Evolutionary conservation across 2,888 invertebrate genomes (phyloP).

Genomic region (Malacosoma neustria): DNA sequence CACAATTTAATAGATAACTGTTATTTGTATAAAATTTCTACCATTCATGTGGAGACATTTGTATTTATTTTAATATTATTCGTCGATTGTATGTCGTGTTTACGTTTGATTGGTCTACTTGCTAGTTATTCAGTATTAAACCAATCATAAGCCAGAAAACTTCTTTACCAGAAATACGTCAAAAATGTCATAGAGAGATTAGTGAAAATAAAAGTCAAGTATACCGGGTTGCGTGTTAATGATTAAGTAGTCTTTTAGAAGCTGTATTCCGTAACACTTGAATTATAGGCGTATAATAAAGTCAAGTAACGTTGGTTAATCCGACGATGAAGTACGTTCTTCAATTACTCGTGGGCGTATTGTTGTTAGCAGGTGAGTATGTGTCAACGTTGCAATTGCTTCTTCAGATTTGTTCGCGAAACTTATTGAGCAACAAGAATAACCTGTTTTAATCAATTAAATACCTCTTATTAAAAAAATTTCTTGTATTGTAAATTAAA

Average conservation of each 20-base stretch:
- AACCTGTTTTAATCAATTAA: constrained; percentile 5
- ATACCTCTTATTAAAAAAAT: too few species aligned
- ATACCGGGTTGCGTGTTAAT: too few species aligned
- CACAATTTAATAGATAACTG: too few species aligned
- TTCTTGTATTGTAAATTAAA: too few species aligned
- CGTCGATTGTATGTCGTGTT: constrained; percentile 39
- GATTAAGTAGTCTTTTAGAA: too few species aligned
- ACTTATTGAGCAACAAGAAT: constrained; percentile 1
- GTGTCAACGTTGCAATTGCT: constrained; percentile 20
- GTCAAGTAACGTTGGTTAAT: constrained; percentile 4
- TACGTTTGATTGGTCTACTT: constrained; percentile 25
- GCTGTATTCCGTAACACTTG: too few species aligned
- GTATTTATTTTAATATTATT: constrained; percentile 42
- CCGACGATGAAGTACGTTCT: constrained; percentile 53
- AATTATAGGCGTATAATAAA: too few species aligned
- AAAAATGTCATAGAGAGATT: constrained; percentile 5
- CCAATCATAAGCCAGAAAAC: constrained; percentile 6
- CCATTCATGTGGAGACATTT: constrained; percentile 56
- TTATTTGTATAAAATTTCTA: constrained; percentile 3
- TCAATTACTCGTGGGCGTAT: constrained; percentile 42
- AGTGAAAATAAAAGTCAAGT: constrained; percentile 10
- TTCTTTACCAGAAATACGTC: background rate
- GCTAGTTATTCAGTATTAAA: background rate
- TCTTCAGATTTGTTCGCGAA: too few species aligned
- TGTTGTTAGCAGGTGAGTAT: constrained; percentile 54